Conservation (phyloP, 2,113 vertebrate genomes). For the Edolisoma coerulescens region DNA sequence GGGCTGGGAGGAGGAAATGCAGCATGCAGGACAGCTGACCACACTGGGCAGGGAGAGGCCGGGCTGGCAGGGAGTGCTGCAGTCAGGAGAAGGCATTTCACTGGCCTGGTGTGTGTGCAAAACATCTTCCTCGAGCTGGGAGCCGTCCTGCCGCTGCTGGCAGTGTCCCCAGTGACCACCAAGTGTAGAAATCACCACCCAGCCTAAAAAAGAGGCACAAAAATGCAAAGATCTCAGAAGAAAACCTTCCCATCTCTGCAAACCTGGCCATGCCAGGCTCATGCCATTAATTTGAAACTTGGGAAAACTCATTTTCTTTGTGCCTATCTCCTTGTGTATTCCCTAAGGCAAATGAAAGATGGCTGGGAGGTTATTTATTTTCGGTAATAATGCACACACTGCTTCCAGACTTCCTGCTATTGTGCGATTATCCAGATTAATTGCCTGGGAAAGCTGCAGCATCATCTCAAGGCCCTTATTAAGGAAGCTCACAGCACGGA, state of each 20-base stretch:
- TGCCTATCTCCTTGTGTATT: slow-evolving; percentile 9
- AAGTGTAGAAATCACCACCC: neutral
- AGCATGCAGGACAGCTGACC: neutral
- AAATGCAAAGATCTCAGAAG: neutral
- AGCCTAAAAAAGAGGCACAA: neutral
- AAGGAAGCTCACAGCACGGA: neutral
- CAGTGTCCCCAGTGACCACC: neutral
- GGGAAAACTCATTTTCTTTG: slow-evolving; percentile 7
- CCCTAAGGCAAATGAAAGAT: slow-evolving; percentile 31
- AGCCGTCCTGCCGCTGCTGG: neutral
- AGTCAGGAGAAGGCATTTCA: neutral
- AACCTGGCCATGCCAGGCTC: neutral
- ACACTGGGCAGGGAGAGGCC: neutral
- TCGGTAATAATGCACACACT: neutral
- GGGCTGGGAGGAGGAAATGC: neutral
- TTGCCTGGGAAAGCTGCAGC: slow-evolving; percentile 43
- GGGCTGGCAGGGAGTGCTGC: neutral
- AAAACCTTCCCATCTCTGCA: neutral
- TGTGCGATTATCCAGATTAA: slow-evolving; percentile 52
- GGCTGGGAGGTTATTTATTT: slow-evolving; percentile 44
- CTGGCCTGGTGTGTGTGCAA: neutral
- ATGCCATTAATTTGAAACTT: slow-evolving; percentile 12
- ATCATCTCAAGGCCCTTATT: slow-evolving; percentile 16
- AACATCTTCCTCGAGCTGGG: neutral
- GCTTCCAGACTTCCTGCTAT: slow-evolving; percentile 53